A percentile compares a stretch with the other conserved stretches of the same genome.
These are phyloP conservation scores for Stenotaenia linearis DNA, from an alignment of 2,888 invertebrate species.

Conservation along the genomic window DNA sequence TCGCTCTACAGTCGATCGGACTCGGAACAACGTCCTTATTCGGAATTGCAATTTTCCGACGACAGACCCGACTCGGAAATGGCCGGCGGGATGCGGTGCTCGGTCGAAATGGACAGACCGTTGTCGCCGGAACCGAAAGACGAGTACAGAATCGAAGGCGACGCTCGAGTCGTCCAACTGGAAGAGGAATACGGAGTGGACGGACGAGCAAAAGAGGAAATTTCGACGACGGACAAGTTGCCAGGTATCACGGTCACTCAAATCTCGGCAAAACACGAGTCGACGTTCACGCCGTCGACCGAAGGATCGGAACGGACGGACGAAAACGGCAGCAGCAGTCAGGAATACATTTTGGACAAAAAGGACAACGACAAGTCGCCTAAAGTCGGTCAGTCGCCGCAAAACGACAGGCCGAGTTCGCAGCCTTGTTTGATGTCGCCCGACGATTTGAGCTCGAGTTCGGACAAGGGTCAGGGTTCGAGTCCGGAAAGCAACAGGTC, in stretches of 20 bases:
- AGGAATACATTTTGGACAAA: conserved; percentile 50
- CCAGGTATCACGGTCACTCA: conserved; percentile 61
- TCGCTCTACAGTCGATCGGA: conserved; percentile 47
- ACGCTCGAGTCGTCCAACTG: conserved; percentile 48
- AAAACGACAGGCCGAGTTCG: conserved; percentile 38
- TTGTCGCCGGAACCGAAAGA: conserved; percentile 52
- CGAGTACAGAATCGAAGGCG: conserved; percentile 47
- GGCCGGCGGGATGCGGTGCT: conserved; percentile 44
- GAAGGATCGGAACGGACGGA: conserved; percentile 56
- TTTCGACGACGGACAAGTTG: conserved; percentile 46
- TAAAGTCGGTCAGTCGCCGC: neutral
- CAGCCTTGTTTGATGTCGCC: conserved; percentile 46
- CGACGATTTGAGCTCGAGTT: conserved; percentile 42
- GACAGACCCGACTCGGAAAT: conserved; percentile 50
- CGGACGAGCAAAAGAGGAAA: conserved; percentile 46
- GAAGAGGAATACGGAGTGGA: conserved; percentile 53
- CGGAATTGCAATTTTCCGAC: conserved; percentile 46
- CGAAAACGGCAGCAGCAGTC: conserved; percentile 55
- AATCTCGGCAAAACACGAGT: conserved; percentile 58
- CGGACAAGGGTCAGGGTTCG: neutral
- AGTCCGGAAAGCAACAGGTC: conserved; percentile 42
- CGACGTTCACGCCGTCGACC: conserved; percentile 57
- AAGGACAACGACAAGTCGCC: neutral
- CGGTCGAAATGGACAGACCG: conserved; percentile 53
- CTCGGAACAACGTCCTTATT: conserved; percentile 47